These are phyloP conservation scores for Hestina assimilis DNA, from an alignment of 1,140 invertebrate genomes.

Conservation along the genomic window DNA sequence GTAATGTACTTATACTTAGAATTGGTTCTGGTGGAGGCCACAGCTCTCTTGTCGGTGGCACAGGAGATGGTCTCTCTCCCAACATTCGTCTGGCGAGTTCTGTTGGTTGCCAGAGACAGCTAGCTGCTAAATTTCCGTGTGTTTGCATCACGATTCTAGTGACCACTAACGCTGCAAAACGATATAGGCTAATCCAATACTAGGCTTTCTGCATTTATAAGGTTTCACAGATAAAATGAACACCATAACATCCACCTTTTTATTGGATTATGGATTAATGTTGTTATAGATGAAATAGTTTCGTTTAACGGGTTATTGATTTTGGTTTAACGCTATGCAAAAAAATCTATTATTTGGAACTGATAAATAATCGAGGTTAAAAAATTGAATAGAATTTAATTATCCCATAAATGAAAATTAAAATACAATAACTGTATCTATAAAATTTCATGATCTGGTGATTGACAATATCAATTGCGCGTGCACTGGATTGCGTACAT, in stretches of 20 bases:
- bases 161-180: constrained; percentile 50
- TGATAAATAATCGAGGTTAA: too few species aligned
- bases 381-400: too few species aligned
- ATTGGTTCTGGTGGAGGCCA: constrained; percentile 60
- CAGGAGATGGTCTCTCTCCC: constrained; percentile 65
- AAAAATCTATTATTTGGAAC: too few species aligned
- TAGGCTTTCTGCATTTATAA: constrained; percentile 61
- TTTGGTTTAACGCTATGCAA: too few species aligned
- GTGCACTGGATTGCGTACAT: too few species aligned
- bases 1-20: constrained; percentile 68
- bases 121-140: constrained; percentile 65
- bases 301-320: background rate
- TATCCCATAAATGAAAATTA: too few species aligned
- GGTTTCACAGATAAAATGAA: constrained; percentile 56
- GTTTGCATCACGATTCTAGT: constrained; percentile 61
- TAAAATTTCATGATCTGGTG: too few species aligned
- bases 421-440: too few species aligned
- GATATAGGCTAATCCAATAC: constrained; percentile 65
- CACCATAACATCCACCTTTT: constrained; percentile 35
- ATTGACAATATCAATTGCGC: too few species aligned
- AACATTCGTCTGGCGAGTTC: constrained; percentile 67
- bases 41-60: constrained; percentile 63
- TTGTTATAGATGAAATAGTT: background rate
- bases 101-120: constrained; percentile 66
- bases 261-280: constrained; percentile 54